These are phyloP conservation scores for Rhimphoctona megacephalus DNA, from an alignment of 2,888 invertebrate genomes.

Conservation along the genomic window DNA sequence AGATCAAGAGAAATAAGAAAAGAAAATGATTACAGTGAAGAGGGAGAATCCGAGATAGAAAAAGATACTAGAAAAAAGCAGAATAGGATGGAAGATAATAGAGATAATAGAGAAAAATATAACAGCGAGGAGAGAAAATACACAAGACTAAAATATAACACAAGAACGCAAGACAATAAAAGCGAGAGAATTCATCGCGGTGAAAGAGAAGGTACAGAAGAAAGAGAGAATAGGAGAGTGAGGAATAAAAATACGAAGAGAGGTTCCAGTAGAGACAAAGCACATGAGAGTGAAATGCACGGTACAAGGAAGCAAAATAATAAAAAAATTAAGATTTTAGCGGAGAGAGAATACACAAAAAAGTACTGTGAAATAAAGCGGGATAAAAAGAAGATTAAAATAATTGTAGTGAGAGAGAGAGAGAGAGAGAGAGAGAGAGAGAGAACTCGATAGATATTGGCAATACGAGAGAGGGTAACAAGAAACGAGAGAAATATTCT, in stretches of 20 bases:
- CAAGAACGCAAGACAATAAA: background rate
- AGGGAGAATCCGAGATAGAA: slow-evolving; percentile 42
- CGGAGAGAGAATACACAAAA: background rate
- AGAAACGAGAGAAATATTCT: background rate
- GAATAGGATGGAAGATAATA: slow-evolving; percentile 66
- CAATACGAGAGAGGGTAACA: background rate
- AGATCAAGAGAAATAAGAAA: slow-evolving; percentile 68
- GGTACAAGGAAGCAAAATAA: background rate
- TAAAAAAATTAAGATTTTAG: background rate
- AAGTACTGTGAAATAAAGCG: background rate
- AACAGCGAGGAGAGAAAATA: background rate
- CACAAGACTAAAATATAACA: background rate
- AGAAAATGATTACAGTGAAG: slow-evolving; percentile 37
- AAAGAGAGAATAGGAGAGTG: background rate
- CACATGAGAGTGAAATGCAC: background rate
- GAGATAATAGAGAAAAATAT: slow-evolving; percentile 61
- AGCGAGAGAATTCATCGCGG: background rate
- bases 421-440: no score
- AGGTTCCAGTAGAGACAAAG: background rate
- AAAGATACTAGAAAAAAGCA: background rate
- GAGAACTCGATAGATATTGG: background rate
- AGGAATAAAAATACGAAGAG: background rate
- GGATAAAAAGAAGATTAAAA: background rate
- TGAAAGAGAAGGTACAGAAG: background rate
- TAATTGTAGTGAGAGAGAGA: background rate